Evolutionary conservation across 2,797 vertebrate genomes (phyloP), one percentile per base, ranked within the genome.

Genomic region (Sebastes aleutianus): DNA sequence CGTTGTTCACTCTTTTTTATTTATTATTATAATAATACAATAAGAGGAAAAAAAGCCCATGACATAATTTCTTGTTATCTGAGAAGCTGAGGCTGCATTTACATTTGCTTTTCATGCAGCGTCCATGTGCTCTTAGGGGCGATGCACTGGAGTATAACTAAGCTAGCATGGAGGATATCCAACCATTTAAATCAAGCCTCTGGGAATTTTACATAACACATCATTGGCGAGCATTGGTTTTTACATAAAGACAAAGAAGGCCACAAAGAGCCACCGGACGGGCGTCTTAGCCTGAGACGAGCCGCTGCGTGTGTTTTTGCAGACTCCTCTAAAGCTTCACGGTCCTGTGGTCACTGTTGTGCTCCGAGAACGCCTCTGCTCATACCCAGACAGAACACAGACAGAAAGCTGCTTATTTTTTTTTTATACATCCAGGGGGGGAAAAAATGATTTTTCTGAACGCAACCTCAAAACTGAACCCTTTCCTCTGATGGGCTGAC

Each of bases 141-240:
- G 95, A 96, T 96, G 94, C 96, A 96, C 91, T 96, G 94, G 93
- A 96, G 94, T 96, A 96, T 96, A 96, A 96, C 96, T 96, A 96
- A 96, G 96, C 95, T 95, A 95, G 95, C 95, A 95, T 94, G 95
- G 89, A 95, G 95, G 93, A 95, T 96, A 96, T 96, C 94, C 95
- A 93, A 85, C 93, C 94, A 95, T 96, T 96, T 96, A 95, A 95
- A 96, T 95, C 94, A 93, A 93, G 94, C 95, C 94, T 89, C 88
- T 89, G 93, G 91, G 91, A 94, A 94, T 95, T 96, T 96, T 96
- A 96, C 96, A 96, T 96, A 96, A 96, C 95, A 96, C 95, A 96
- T 96, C 95, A 96, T 95, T 92, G 93, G 91, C 91, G 80, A 93
- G 91, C 95, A 95, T 96, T 88, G 91, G 91, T 95, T 95, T 96